Evolutionary conservation across 2,888 invertebrate species (phyloP).

Genomic region (Conchocele bisecta): DNA sequence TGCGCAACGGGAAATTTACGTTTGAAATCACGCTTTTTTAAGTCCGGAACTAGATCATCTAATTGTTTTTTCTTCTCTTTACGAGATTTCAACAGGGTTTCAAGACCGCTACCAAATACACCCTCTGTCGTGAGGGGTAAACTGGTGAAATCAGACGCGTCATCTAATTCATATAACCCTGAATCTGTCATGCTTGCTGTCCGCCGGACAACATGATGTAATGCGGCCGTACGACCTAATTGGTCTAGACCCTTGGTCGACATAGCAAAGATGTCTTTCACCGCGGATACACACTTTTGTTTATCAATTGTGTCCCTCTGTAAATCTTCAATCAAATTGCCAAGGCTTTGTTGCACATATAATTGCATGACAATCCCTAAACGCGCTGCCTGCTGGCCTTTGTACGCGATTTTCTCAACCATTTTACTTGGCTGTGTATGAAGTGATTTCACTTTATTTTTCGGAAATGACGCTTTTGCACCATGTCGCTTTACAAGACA

Average conservation of each 20-base stretch:
- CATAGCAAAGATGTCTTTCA: background rate
- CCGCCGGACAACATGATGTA: background rate
- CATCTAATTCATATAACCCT: background rate
- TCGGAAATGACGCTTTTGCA: slow-evolving; percentile 34
- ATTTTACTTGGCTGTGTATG: slow-evolving; percentile 33
- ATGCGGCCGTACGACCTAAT: too few species aligned
- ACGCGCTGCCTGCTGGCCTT: slow-evolving; percentile 37
- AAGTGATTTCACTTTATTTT: slow-evolving; percentile 15
- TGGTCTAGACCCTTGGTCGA: too few species aligned
- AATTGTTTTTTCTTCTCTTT: background rate
- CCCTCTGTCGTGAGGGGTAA: background rate
- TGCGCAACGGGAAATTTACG: too few species aligned
- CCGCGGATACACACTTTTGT: too few species aligned
- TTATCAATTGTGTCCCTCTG: slow-evolving; percentile 19
- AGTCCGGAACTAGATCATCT: background rate
- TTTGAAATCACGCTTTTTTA: too few species aligned
- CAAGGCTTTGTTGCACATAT: slow-evolving; percentile 38
- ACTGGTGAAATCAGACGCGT: background rate
- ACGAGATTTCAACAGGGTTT: background rate
- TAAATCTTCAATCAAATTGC: slow-evolving; percentile 10
- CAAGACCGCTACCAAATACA: background rate
- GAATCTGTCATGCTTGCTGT: background rate
- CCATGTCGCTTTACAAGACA: slow-evolving; percentile 24
- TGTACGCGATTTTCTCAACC: slow-evolving; percentile 39
- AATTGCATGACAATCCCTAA: slow-evolving; percentile 25